Percentiles rank a stretch among this genome's conserved stretches.
These are phyloP conservation scores for Apoderus coryli DNA, from an alignment of 2,888 invertebrate species.

Conservation along the genomic window DNA sequence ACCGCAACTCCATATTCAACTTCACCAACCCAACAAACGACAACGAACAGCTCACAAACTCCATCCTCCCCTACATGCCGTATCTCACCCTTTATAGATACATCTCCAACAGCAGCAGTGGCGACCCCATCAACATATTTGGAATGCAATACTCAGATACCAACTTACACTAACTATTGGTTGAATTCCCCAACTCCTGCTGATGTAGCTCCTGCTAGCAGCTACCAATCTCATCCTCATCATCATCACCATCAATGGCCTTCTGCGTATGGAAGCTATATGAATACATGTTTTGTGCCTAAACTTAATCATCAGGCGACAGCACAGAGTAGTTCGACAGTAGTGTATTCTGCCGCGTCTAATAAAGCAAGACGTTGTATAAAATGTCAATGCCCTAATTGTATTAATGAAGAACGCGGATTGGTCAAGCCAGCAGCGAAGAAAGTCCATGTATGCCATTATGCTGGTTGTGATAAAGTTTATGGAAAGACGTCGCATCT, in stretches of 20 bases:
- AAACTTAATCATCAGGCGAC: conserved; percentile 35
- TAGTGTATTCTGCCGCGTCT: conserved; percentile 25
- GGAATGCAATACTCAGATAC: too few relatives aligned
- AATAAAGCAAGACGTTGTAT: conserved; percentile 52
- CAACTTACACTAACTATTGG: conserved; percentile 28
- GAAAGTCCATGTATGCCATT: conserved; percentile 74
- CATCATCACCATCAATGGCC: conserved; percentile 35
- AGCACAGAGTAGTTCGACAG: conserved; percentile 33
- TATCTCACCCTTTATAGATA: conserved; percentile 29
- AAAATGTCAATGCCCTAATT: conserved; percentile 71
- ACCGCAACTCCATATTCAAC: conserved; percentile 18
- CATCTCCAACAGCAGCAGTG: conserved; percentile 29
- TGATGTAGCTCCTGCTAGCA: conserved; percentile 28
- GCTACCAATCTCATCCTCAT: conserved; percentile 36
- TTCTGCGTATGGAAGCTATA: too few relatives aligned
- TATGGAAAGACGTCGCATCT: conserved; percentile 92
- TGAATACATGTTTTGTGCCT: too few relatives aligned
- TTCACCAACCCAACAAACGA: conserved; percentile 13
- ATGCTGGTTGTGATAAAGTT: conserved; percentile 73
- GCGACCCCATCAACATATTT: conserved; percentile 27
- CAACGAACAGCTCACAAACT: conserved; percentile 23
- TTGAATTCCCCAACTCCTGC: conserved; percentile 31
- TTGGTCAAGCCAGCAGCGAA: conserved; percentile 67
- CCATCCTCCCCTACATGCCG: too few relatives aligned
- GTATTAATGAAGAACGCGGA: conserved; percentile 62